Percentiles rank a stretch among this genome's conserved stretches.
phyloP scores from a whole-genome alignment of 2,797 vertebrate genomes.

The Gallinago solitaria region DNA sequence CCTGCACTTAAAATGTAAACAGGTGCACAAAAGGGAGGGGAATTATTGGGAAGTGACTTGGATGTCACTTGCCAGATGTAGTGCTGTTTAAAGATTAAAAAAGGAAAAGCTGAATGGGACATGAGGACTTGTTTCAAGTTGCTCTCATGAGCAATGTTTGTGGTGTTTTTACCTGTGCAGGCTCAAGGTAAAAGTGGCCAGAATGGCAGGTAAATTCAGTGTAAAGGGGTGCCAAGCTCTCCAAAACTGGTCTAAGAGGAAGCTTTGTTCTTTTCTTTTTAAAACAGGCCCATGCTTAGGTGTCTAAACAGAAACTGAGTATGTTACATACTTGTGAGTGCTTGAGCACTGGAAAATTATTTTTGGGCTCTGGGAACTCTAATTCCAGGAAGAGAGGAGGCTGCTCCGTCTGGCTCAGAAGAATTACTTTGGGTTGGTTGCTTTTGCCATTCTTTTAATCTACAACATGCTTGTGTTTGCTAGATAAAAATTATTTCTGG shows the following conservation, averaged over 20 bases:
- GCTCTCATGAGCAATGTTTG: neutral
- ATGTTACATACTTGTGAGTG: neutral
- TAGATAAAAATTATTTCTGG: neutral
- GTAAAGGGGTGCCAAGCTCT: neutral
- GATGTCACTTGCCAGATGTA: neutral
- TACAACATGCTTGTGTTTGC: neutral
- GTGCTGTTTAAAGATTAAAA: neutral
- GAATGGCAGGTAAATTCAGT: neutral
- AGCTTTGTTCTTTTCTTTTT: too few relatives aligned
- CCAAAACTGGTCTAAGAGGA: neutral
- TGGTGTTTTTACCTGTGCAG: neutral
- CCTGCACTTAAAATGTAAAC: neutral
- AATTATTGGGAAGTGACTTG: neutral
- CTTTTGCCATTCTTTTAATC: neutral
- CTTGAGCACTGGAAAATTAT: neutral
- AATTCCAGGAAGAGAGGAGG: neutral
- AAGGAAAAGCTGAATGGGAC: neutral
- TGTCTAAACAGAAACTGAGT: neutral
- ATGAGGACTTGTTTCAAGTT: neutral
- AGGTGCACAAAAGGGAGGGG: neutral
- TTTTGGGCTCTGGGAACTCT: neutral
- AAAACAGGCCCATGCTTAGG: neutral
- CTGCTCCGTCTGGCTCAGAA: neutral
- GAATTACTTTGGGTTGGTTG: neutral
- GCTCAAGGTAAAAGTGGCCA: neutral